Percentiles rank a stretch among this genome's conserved stretches.
Evolutionary conservation across 2,888 invertebrate species (phyloP).

Genomic region (Dicycla oo): DNA sequence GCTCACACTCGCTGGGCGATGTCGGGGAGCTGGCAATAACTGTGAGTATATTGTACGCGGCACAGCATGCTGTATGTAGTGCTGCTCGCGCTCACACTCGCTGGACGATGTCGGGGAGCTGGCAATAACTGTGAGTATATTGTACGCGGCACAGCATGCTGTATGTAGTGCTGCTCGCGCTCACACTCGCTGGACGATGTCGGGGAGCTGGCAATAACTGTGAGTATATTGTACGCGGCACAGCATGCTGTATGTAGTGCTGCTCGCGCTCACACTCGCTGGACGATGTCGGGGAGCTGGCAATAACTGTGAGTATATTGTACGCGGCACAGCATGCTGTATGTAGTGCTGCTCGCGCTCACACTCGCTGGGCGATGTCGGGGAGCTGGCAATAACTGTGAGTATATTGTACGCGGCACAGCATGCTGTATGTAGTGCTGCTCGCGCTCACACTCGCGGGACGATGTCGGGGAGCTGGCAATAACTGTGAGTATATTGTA

Average conservation of each 20-base stretch:
- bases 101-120: background rate
- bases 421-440: constrained; percentile 21
- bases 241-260: constrained; percentile 10
- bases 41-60: constrained; percentile 15
- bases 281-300: background rate
- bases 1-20: background rate
- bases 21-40: background rate
- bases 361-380: background rate
- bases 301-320: no score
- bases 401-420: background rate
- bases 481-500: constrained; percentile 24
- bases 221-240: background rate
- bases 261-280: constrained; percentile 7
- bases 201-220: constrained; percentile 1
- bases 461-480: background rate
- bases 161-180: constrained; percentile 5
- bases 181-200: background rate
- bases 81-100: constrained; percentile 9
- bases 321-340: constrained; percentile 11
- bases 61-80: constrained; percentile 8
- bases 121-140: constrained; percentile 27
- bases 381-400: constrained; percentile 12
- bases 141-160: constrained; percentile 9
- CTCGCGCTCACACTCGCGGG: background rate
- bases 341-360: constrained; percentile 4